These are phyloP conservation scores for Intellagama lesueurii DNA, from an alignment of 2,797 vertebrate genomes.

Conservation along the genomic window DNA sequence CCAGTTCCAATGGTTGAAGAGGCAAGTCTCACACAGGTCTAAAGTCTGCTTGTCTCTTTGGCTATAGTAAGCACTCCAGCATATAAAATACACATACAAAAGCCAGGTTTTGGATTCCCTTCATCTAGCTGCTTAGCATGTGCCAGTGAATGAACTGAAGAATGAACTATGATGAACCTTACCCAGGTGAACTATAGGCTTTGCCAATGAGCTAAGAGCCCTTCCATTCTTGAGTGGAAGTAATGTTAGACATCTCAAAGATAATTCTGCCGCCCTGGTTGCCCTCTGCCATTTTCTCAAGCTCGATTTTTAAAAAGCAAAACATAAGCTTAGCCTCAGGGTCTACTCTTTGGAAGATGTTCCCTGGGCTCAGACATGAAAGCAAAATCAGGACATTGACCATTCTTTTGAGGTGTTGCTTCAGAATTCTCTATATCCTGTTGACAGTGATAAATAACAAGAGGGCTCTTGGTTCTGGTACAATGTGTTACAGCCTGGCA, in stretches of 20 bases:
- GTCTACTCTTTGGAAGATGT: not conserved
- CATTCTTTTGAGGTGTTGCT: not conserved
- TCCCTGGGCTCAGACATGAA: conserved; percentile 29
- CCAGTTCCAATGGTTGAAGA: not conserved
- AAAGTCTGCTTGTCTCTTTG: not conserved
- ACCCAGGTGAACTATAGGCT: not conserved
- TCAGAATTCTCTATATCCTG: not conserved
- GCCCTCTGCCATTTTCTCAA: not conserved
- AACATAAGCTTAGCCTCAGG: conserved; percentile 37
- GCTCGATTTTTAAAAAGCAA: conserved; percentile 12
- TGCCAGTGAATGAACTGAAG: not conserved
- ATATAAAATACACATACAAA: not conserved
- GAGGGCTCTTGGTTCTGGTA: fast-evolving
- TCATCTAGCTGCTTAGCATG: not conserved
- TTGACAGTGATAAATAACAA: conserved; percentile 28
- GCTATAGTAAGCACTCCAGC: not conserved
- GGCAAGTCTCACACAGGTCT: not conserved
- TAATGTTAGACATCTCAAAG: not conserved
- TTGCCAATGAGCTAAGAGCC: not conserved
- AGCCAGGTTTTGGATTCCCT: not conserved
- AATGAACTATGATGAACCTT: not conserved
- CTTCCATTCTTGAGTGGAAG: not conserved
- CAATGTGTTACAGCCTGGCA: fast-evolving
- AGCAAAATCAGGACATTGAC: conserved; percentile 20
- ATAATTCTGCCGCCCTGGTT: not conserved